Percentiles rank a stretch among this genome's conserved stretches.
These are phyloP conservation scores for Mobula hypostoma DNA, from an alignment of 2,113 vertebrate genomes.

Conservation along the genomic window DNA sequence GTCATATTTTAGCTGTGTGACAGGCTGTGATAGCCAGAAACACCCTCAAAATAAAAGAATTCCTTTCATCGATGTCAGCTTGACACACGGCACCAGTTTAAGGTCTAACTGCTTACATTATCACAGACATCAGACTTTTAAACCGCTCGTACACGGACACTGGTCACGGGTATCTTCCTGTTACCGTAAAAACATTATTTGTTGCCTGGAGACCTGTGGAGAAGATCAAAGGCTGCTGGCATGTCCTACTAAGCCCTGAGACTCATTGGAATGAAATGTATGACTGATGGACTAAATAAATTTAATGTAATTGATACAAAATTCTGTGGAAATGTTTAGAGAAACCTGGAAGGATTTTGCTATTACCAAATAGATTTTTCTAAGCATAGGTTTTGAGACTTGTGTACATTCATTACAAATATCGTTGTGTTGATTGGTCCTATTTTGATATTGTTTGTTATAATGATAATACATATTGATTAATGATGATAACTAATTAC, in stretches of 20 bases:
- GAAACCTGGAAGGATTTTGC: background rate
- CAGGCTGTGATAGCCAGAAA: too few relatives aligned
- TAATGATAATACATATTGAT: background rate
- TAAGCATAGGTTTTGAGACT: background rate
- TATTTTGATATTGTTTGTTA: background rate
- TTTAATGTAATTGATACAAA: background rate
- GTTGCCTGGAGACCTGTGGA: conserved; percentile 5
- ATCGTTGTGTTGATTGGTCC: background rate
- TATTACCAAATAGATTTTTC: background rate
- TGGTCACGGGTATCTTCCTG: background rate
- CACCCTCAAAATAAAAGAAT: too few relatives aligned
- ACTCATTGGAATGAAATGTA: background rate
- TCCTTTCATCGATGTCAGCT: background rate
- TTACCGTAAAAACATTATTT: conserved; percentile 16
- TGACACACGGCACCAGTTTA: background rate
- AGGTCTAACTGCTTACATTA: background rate
- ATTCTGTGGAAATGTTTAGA: background rate
- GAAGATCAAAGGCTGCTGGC: conserved; percentile 19
- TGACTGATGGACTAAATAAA: background rate
- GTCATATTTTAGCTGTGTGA: background rate
- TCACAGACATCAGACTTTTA: background rate
- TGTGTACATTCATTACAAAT: background rate
- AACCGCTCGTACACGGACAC: background rate
- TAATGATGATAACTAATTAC: background rate
- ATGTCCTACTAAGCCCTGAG: background rate